Conservation (phyloP, 2,888 invertebrate species). For the Muschampia plurimacula region DNA sequence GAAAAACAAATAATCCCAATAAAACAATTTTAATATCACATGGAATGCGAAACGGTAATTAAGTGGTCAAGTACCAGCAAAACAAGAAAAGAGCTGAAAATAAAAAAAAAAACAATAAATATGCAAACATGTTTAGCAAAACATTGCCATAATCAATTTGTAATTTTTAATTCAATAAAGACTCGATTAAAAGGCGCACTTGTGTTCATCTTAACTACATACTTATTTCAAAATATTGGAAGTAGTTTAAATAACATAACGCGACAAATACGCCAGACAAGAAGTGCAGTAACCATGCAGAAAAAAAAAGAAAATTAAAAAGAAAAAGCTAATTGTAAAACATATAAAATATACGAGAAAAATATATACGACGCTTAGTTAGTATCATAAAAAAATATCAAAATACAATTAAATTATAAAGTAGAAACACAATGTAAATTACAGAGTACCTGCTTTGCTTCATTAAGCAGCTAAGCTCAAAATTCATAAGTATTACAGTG, state of each 20-base stretch:
- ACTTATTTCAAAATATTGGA: slow-evolving; percentile 16
- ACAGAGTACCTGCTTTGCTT: neutral
- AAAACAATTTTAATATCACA: neutral
- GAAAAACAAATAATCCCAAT: neutral
- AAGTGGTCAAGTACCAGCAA: slow-evolving; percentile 1
- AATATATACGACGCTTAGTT: neutral
- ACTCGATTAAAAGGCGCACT: slow-evolving; percentile 5
- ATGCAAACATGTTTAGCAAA: slow-evolving; percentile 7
- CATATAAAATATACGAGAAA: neutral
- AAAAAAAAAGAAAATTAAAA: neutral
- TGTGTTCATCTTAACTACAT: neutral
- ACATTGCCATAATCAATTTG: slow-evolving; percentile 13
- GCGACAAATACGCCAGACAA: slow-evolving; percentile 3
- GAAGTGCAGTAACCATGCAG: neutral
- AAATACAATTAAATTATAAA: neutral
- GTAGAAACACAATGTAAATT: slow-evolving; percentile 11
- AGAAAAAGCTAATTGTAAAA: neutral
- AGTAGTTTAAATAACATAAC: slow-evolving; percentile 1
- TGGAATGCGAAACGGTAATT: slow-evolving; percentile 24
- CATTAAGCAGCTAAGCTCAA: no score
- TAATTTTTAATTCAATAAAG: slow-evolving; percentile 13
- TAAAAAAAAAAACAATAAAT: slow-evolving; percentile 12
- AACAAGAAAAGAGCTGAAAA: slow-evolving; percentile 21
- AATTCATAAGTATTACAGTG: no score
- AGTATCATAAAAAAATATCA: neutral